These are phyloP conservation scores for Aphelenchoides fujianensis DNA, from an alignment of 1,140 invertebrate genomes.

Conservation along the genomic window DNA sequence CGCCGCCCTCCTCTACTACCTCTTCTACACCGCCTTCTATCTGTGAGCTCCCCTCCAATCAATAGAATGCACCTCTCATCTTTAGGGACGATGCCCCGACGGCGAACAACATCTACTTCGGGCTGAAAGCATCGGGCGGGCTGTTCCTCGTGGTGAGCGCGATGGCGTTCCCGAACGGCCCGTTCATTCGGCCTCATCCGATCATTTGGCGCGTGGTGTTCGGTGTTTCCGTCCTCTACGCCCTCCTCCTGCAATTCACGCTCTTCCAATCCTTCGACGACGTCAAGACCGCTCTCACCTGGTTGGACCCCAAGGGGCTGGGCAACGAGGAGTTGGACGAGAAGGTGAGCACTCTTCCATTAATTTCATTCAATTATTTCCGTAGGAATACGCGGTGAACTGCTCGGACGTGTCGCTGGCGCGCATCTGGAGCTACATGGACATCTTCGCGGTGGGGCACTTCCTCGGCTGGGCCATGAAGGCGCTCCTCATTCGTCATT, in stretches of 20 bases:
- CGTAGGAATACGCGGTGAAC: constrained; percentile 92
- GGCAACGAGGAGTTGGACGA: constrained; percentile 86
- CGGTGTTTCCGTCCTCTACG: constrained; percentile 83
- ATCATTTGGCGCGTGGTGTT: constrained; percentile 69
- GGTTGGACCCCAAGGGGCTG: constrained; percentile 82
- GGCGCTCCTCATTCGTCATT: constrained; percentile 88
- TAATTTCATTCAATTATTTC: constrained; percentile 37
- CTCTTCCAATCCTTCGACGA: constrained; percentile 92
- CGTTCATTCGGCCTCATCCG: constrained; percentile 80
- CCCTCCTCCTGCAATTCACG: constrained; percentile 73
- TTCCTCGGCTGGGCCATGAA: constrained; percentile 96
- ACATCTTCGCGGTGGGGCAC: constrained; percentile 94
- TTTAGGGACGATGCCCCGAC: constrained; percentile 77
- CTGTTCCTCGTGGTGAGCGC: constrained; percentile 94
- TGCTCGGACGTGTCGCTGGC: constrained; percentile 85
- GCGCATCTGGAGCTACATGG: constrained; percentile 83
- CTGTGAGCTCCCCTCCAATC: no score
- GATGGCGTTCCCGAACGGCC: constrained; percentile 93
- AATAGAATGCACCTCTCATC: no score
- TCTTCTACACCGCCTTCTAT: constrained; percentile 95
- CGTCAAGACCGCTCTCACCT: constrained; percentile 81
- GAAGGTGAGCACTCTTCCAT: constrained; percentile 69
- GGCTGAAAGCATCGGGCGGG: constrained; percentile 83
- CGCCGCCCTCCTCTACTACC: constrained; percentile 80
- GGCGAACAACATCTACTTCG: constrained; percentile 86